phyloP scores from a whole-genome alignment of 2,888 invertebrate species.

The Gibbula magus region DNA sequence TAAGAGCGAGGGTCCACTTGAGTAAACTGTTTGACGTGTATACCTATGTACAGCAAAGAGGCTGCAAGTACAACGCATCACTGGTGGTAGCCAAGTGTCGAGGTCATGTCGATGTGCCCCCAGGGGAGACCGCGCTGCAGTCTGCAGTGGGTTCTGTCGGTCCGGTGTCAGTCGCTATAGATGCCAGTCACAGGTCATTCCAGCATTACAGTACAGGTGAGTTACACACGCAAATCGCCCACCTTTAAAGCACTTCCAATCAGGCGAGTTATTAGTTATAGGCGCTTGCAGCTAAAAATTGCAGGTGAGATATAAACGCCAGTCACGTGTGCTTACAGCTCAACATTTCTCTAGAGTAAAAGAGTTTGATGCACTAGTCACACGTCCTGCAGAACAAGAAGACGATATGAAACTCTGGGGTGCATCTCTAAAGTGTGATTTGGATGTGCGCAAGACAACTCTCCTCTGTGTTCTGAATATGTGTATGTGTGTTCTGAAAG shows the following conservation, averaged over 20 bases:
- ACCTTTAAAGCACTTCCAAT: constrained; percentile 5
- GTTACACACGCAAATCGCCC: constrained; percentile 78
- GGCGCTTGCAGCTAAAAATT: no score
- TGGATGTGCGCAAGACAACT: no score
- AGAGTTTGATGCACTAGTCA: no score
- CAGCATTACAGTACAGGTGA: constrained; percentile 76
- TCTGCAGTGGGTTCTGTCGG: constrained; percentile 88
- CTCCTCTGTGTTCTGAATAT: no score
- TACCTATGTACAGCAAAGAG: constrained; percentile 22
- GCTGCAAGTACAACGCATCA: constrained; percentile 77
- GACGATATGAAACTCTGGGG: no score
- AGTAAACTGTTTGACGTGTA: background rate
- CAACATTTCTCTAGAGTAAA: no score
- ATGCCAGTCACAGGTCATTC: constrained; percentile 86
- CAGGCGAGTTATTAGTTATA: no score
- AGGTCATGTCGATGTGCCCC: constrained; percentile 86
- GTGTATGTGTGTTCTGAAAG: no score
- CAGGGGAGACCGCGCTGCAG: constrained; percentile 84
- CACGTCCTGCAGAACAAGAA: no score
- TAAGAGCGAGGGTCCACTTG: no score
- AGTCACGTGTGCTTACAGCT: constrained; percentile 6
- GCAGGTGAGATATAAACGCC: constrained; percentile 78
- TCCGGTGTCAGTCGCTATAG: constrained; percentile 90
- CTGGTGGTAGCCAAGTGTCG: constrained; percentile 86
- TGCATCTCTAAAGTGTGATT: no score